These are phyloP conservation scores for Ectropis grisescens DNA, from an alignment of 1,140 invertebrate genomes.

Conservation along the genomic window DNA sequence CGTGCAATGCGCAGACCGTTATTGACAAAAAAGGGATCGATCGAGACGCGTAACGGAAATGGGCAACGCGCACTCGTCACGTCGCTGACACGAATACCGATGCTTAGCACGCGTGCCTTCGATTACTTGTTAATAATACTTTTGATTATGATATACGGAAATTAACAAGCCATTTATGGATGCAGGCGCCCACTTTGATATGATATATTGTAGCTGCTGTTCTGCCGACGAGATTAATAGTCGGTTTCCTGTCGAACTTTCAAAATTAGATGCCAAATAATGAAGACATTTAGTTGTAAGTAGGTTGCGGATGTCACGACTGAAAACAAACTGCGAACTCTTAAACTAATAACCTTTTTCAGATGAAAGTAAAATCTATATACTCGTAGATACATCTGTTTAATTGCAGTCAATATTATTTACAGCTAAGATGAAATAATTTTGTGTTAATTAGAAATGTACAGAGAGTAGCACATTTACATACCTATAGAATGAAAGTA, in stretches of 20 bases:
- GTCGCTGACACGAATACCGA: slow-evolving; percentile 60
- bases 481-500: no score
- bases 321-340: no score
- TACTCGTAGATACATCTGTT: no score
- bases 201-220: slow-evolving; percentile 12
- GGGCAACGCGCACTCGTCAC: slow-evolving; percentile 53
- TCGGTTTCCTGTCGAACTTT: background rate
- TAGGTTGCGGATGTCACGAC: no score
- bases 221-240: slow-evolving; percentile 8
- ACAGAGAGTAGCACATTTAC: no score
- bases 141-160: slow-evolving; percentile 23
- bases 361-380: no score
- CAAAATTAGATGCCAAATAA: no score
- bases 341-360: no score
- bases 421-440: no score
- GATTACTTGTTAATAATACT: slow-evolving; percentile 49
- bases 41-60: slow-evolving; percentile 63
- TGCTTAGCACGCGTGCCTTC: slow-evolving; percentile 48
- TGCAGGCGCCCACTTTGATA: slow-evolving; percentile 17
- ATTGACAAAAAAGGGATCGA: slow-evolving; percentile 62
- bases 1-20: slow-evolving; percentile 53
- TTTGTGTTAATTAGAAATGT: no score
- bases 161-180: slow-evolving; percentile 33
- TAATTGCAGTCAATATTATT: no score
- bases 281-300: no score